These are phyloP conservation scores for Rhea pennata DNA, from an alignment of 2,113 vertebrate species.

Conservation along the genomic window DNA sequence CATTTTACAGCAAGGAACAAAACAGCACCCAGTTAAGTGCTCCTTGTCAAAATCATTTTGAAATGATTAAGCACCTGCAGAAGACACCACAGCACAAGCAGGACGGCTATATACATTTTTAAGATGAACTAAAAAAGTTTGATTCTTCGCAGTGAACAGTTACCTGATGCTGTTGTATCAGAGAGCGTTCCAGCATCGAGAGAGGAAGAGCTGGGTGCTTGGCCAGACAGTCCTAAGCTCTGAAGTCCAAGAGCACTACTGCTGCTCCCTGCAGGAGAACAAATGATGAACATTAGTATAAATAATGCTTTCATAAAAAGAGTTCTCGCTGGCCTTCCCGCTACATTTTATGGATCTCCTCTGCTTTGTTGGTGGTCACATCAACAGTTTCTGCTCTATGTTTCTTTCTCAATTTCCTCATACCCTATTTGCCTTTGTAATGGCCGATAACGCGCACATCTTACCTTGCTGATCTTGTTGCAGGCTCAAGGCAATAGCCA, in stretches of 20 bases:
- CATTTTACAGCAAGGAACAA: neutral
- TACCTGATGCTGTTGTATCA: constrained; percentile 99
- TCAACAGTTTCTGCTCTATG: neutral
- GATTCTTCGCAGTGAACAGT: constrained; percentile 75
- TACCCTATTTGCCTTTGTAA: neutral
- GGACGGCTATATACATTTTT: neutral
- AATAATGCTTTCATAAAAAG: neutral
- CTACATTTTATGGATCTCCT: neutral
- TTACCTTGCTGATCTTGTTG: constrained; percentile 98
- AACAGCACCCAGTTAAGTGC: neutral
- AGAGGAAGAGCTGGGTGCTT: constrained; percentile 97
- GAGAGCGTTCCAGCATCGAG: constrained; percentile 96
- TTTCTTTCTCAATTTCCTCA: neutral
- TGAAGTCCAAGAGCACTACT: constrained; percentile 97
- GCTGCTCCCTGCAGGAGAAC: constrained; percentile 88
- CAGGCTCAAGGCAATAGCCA: constrained; percentile 96
- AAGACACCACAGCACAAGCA: neutral
- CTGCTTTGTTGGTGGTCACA: neutral
- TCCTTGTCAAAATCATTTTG: neutral
- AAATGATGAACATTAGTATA: neutral
- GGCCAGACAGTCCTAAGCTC: constrained; percentile 94
- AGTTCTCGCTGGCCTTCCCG: neutral
- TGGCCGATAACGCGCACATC: neutral
- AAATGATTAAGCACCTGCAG: neutral
- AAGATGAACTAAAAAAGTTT: neutral